Percentiles rank a stretch among this genome's conserved stretches.
These are phyloP conservation scores for Pherbina coryleti DNA, from an alignment of 2,888 invertebrate species.

Conservation along the genomic window DNA sequence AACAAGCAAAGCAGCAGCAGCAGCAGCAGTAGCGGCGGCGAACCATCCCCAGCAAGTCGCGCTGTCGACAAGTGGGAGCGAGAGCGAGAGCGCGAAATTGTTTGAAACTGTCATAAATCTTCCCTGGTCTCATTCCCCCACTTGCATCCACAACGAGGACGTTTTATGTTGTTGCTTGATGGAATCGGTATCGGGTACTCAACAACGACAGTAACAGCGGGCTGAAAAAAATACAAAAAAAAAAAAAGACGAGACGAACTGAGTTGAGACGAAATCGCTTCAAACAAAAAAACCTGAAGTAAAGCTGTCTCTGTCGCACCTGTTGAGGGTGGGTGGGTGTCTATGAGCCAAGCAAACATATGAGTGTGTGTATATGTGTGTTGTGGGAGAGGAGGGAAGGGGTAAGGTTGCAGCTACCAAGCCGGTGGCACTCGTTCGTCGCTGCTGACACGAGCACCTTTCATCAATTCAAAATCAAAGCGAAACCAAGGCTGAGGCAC, in stretches of 20 bases:
- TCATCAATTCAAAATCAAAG: conserved; percentile 40
- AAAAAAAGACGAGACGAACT: not conserved
- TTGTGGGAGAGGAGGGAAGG: not conserved
- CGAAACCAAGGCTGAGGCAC: not conserved
- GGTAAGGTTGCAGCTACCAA: not conserved
- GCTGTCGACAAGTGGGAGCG: conserved; percentile 50
- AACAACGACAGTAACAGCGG: not conserved
- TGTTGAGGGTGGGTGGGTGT: not conserved
- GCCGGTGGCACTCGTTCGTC: conserved; percentile 43
- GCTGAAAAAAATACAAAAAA: conserved; percentile 22
- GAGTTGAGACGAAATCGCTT: conserved; percentile 1
- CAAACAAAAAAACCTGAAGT: not conserved
- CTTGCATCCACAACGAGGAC: not conserved
- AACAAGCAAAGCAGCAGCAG: conserved; percentile 20
- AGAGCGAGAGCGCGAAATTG: conserved; percentile 62
- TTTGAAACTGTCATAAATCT: conserved; percentile 69
- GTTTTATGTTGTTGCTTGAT: conserved; percentile 8
- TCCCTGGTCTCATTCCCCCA: conserved; percentile 56
- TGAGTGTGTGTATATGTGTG: not conserved
- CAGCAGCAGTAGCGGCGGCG: conserved; percentile 10
- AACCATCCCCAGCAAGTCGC: conserved; percentile 5
- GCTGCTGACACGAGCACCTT: conserved; percentile 33
- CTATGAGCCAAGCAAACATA: not conserved
- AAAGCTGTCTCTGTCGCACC: conserved; percentile 15
- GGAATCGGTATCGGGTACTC: conserved; percentile 9